A percentile compares a stretch with the other conserved stretches of the same genome.
Evolutionary conservation across 2,113 vertebrate genomes (phyloP).

Genomic region (Anhinga rufa): DNA sequence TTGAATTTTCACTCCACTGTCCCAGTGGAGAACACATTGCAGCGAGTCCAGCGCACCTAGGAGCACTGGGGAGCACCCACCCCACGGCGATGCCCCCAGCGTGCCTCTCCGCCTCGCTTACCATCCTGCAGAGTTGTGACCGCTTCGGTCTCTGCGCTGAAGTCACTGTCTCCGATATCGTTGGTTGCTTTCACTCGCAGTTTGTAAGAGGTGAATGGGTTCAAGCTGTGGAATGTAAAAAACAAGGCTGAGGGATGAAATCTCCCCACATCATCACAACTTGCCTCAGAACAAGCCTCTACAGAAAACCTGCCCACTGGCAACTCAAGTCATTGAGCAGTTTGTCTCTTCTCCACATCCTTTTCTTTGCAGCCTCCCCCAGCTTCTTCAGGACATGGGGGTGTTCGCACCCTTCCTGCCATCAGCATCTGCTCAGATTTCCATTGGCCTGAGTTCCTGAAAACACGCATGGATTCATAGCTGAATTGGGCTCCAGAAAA

Average conservation of each 20-base stretch:
- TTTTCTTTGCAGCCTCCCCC: neutral
- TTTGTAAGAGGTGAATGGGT: slow-evolving; percentile 92
- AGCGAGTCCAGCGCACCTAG: neutral
- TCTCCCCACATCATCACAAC: no score
- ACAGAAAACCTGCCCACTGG: neutral
- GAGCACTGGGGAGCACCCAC: rapidly evolving
- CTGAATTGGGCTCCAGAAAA: neutral
- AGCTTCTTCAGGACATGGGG: neutral
- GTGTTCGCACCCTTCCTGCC: neutral
- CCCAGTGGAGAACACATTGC: neutral
- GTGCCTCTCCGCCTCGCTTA: slow-evolving; percentile 57
- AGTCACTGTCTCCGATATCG: slow-evolving; percentile 90
- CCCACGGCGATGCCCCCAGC: rapidly evolving
- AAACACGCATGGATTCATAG: rapidly evolving
- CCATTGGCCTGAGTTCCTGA: neutral
- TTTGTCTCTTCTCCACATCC: neutral
- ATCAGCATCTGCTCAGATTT: neutral
- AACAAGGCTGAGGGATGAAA: neutral
- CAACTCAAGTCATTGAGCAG: neutral
- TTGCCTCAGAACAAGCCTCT: neutral
- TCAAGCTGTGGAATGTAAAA: slow-evolving; percentile 71
- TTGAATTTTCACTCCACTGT: neutral
- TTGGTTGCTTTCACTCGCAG: slow-evolving; percentile 95
- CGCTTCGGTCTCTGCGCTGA: slow-evolving; percentile 84
- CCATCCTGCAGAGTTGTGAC: slow-evolving; percentile 93